Base-by-base conservation (phyloP, 2,113 vertebrate genomes). In the Peromyscus californicus region DNA sequence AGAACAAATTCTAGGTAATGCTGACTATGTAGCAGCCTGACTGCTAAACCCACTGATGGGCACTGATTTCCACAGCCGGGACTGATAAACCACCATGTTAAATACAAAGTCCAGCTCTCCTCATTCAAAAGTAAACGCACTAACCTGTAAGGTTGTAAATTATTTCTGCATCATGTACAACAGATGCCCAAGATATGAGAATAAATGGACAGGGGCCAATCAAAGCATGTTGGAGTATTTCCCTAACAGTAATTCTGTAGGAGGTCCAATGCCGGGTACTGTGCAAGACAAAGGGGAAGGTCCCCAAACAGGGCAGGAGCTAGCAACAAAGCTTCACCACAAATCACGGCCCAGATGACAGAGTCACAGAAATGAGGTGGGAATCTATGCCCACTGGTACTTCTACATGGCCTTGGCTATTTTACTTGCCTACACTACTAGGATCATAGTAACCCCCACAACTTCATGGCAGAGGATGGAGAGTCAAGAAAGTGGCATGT, bases 401-500 rank as follows among this genome's bases (percentile, higher is more conserved):
- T 13, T 1, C 15, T 11, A 3, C n/a, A 5, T 3, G 39, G 78
- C n/a, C 65, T 70, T 57, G 11, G 57, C 13, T 45, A 29, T 8
- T 29, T 33, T 75, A 59, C 63, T 61, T 63, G 33, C n/a, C 36
- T 4, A 24, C 26, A 33, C 48, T 17, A 65, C 59, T 65, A 65
- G 16, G 33, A n/a, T 45, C 83, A 39, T 2, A 82, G 19, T 17
- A 51, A 80, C 7, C 17, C 21, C 29, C 45, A 36, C 16, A 69
- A 45, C 9, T 24, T 3, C 1, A 9, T 70, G 24, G 48, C 26
- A 1, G 2, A 48, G 24, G 3, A 42, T 4, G 15, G 10, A 59
- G 80, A 84, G 4, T 88, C 33, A 89, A 51, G n/a, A 67, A 45
- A 21, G 26, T 22, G 54, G n/a, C 10, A 16, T 2, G 39, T 21